Percentiles rank a stretch among this genome's conserved stretches.
Conservation (phyloP, 2,888 invertebrate genomes). For the Pollenia labialis region DNA sequence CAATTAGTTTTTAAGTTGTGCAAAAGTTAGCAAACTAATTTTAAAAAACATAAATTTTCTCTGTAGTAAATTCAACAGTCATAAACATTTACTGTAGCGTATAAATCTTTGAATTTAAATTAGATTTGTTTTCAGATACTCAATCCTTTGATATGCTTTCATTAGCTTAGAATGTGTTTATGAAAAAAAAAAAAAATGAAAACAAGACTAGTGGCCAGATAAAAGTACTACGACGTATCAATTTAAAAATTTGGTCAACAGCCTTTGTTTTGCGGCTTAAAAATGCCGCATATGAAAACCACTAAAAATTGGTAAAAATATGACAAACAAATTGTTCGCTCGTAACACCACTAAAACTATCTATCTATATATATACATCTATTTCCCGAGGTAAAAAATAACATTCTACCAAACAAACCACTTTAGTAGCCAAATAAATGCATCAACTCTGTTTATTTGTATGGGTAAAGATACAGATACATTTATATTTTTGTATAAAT, state of each 20-base stretch:
- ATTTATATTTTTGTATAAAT: slow-evolving; percentile 8
- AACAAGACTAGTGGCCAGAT: not conserved
- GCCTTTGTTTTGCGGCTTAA: slow-evolving; percentile 66
- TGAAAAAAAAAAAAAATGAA: not conserved
- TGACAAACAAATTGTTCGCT: slow-evolving; percentile 58
- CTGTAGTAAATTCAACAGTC: slow-evolving; percentile 11
- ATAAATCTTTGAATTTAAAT: slow-evolving; percentile 56
- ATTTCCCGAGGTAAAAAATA: slow-evolving; percentile 48
- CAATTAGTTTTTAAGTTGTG: slow-evolving; percentile 24
- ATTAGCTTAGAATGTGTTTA: slow-evolving; percentile 52
- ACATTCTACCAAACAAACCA: slow-evolving; percentile 36
- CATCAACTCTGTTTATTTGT: not conserved
- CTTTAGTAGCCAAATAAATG: slow-evolving; percentile 64
- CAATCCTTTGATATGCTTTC: slow-evolving; percentile 36
- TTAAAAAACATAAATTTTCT: slow-evolving; percentile 25
- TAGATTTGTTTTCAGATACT: slow-evolving; percentile 39
- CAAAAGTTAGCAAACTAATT: slow-evolving; percentile 32
- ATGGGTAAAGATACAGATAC: slow-evolving; percentile 10
- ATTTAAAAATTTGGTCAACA: slow-evolving; percentile 64
- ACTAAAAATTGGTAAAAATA: slow-evolving; percentile 69
- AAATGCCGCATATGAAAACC: slow-evolving; percentile 67
- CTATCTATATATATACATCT: not conserved
- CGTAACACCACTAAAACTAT: slow-evolving; percentile 42
- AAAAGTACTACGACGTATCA: slow-evolving; percentile 28
- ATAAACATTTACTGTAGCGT: slow-evolving; percentile 45